These are phyloP conservation scores for Hassar affinis DNA, from an alignment of 2,113 vertebrate genomes.

Conservation along the genomic window DNA sequence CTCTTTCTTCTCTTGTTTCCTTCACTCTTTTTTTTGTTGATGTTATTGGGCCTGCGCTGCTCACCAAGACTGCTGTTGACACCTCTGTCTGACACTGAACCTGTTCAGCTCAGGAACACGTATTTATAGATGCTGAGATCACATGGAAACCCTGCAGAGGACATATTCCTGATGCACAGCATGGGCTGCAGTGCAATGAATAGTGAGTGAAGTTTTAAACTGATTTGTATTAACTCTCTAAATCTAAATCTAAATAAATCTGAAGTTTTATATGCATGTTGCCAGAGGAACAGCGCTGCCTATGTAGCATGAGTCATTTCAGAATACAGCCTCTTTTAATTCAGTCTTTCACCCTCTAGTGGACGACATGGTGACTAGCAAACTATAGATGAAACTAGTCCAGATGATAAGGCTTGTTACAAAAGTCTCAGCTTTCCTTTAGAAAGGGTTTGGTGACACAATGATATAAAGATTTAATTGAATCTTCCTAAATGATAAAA, in stretches of 20 bases:
- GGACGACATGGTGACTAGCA: not conserved
- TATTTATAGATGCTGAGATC: constrained; percentile 29
- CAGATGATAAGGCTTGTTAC: not conserved
- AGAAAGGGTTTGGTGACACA: not conserved
- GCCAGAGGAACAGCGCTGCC: not conserved
- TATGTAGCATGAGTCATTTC: not conserved
- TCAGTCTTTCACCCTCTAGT: constrained; percentile 9
- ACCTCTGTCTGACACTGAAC: constrained; percentile 20
- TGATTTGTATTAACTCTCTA: not conserved
- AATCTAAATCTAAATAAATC: not conserved
- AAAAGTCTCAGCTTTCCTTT: not conserved
- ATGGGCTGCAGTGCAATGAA: not conserved
- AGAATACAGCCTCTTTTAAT: not conserved
- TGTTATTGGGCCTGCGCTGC: constrained; percentile 21
- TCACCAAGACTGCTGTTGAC: constrained; percentile 50
- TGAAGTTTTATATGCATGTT: not conserved
- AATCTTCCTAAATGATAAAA: not conserved
- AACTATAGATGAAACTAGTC: not conserved
- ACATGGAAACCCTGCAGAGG: constrained; percentile 18
- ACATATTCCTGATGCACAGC: not conserved
- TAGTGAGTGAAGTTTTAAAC: not conserved
- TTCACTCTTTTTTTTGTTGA: constrained; percentile 41
- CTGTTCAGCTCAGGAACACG: constrained; percentile 10
- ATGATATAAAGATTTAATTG: not conserved
- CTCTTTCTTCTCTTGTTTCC: constrained; percentile 34